Percentiles rank a stretch among this genome's conserved stretches.
Evolutionary conservation across 2,888 invertebrate species (phyloP).

Genomic region (Callyntrura sp.): DNA sequence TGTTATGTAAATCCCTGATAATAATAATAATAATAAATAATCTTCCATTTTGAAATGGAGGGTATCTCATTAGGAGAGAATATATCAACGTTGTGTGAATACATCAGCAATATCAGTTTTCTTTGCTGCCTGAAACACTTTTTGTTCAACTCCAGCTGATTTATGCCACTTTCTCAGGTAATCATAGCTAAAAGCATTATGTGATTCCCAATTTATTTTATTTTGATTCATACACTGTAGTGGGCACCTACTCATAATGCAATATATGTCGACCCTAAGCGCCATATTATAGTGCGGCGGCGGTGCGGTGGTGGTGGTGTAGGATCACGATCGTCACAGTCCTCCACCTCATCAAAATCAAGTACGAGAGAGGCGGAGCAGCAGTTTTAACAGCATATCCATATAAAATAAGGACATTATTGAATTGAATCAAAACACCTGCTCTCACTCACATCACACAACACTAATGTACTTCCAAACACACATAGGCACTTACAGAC

Average conservation of each 20-base stretch:
- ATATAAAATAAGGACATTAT: conserved; percentile 64
- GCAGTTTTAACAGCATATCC: conserved; percentile 68
- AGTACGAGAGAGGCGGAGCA: conserved; percentile 44
- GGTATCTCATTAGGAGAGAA: conserved; percentile 44
- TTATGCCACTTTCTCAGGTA: conserved; percentile 74
- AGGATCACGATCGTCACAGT: conserved; percentile 34
- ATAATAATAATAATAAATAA: conserved; percentile 1
- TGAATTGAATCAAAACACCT: conserved; percentile 76
- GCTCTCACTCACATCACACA: conserved; percentile 71
- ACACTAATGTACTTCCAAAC: conserved; percentile 53
- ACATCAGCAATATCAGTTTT: conserved; percentile 43
- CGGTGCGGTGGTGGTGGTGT: neutral
- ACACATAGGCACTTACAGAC: conserved; percentile 9
- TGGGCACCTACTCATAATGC: neutral
- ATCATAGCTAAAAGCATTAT: conserved; percentile 76
- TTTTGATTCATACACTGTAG: conserved; percentile 28
- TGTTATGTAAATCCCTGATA: conserved; percentile 57
- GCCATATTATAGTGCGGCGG: neutral
- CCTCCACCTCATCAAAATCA: conserved; percentile 62
- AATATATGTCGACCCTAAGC: neutral
- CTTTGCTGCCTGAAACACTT: conserved; percentile 23
- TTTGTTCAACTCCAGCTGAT: conserved; percentile 33
- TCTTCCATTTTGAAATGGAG: conserved; percentile 48
- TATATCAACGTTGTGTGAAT: conserved; percentile 3
- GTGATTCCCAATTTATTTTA: conserved; percentile 76